Conservation (phyloP, 2,113 vertebrate species). For the Ctenomys sociabilis region DNA sequence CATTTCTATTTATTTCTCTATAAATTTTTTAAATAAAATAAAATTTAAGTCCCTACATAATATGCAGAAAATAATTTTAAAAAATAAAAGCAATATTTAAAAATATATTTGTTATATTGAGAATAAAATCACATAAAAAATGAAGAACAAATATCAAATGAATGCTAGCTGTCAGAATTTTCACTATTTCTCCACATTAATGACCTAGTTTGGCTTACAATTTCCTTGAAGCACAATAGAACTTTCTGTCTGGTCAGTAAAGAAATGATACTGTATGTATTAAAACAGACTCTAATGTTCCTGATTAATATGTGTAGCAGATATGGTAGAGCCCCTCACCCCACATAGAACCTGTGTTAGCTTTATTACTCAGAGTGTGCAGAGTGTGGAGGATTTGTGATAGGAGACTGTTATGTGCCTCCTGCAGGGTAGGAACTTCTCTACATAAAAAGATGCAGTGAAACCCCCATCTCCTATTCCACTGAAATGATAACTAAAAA, state of each 20-base stretch:
- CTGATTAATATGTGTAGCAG: not conserved
- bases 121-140: constrained; percentile 6
- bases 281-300: not conserved
- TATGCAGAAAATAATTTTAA: no score
- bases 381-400: not conserved
- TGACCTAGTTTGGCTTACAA: not conserved
- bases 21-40: no score
- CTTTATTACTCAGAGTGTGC: not conserved
- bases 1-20: no score
- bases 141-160: not conserved
- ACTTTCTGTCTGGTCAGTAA: not conserved
- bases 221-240: not conserved
- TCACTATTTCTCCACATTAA: constrained; percentile 11
- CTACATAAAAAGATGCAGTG: not conserved
- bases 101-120: not conserved
- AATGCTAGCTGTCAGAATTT: not conserved
- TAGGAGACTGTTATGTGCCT: not conserved
- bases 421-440: not conserved
- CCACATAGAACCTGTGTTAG: not conserved
- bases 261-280: not conserved
- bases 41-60: no score
- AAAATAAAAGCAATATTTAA: no score
- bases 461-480: not conserved
- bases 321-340: not conserved
- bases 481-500: not conserved